These are phyloP conservation scores for Phthorimaea operculella DNA, from an alignment of 1,140 invertebrate genomes.

Conservation along the genomic window DNA sequence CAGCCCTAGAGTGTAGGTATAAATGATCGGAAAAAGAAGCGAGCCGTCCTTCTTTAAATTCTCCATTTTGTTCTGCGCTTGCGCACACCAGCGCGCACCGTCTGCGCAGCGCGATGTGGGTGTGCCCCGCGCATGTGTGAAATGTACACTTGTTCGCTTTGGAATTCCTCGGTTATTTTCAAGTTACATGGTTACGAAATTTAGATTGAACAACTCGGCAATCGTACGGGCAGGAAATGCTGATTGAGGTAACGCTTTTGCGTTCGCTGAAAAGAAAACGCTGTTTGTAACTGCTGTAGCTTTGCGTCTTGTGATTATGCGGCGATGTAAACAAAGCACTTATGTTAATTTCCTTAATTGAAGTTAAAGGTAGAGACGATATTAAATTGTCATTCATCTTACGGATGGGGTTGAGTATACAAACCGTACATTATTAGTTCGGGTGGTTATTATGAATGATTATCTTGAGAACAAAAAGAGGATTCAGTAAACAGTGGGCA, in stretches of 20 bases:
- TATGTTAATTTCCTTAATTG: background rate
- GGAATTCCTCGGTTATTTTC: constrained; percentile 6
- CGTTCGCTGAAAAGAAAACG: no score
- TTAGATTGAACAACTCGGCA: background rate
- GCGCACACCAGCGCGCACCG: background rate
- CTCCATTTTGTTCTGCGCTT: no score
- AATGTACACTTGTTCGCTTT: constrained; percentile 2
- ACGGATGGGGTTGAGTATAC: background rate
- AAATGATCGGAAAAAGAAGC: no score
- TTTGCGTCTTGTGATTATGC: background rate
- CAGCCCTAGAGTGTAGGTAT: no score
- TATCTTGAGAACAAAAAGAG: background rate
- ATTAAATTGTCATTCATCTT: background rate
- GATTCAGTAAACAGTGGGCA: background rate
- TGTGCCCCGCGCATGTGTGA: constrained; percentile 3
- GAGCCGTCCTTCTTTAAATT: no score
- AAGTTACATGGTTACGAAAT: constrained; percentile 1
- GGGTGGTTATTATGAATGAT: background rate
- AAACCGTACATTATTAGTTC: background rate
- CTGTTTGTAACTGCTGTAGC: no score
- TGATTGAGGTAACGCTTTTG: no score
- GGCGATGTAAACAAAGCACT: background rate
- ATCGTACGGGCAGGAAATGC: no score
- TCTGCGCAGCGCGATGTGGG: background rate
- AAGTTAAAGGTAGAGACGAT: constrained; percentile 1